A percentile compares a stretch with the other conserved stretches of the same genome.
These are phyloP conservation scores for Ameiurus melas DNA, from an alignment of 2,113 vertebrate species.

Conservation along the genomic window DNA sequence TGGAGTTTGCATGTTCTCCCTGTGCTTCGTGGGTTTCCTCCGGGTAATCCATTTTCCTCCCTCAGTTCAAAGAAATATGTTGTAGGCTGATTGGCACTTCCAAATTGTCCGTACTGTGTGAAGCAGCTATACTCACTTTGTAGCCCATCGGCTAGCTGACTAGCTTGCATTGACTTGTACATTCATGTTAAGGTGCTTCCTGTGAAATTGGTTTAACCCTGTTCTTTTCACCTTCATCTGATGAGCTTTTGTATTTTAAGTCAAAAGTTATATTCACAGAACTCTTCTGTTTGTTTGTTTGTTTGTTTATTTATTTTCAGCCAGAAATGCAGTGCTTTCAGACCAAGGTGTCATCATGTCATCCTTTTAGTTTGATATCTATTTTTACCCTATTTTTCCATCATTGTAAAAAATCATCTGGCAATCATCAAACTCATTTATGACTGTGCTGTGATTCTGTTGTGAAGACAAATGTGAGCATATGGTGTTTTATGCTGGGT, in stretches of 20 bases:
- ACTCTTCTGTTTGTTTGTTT: neutral
- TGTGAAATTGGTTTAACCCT: neutral
- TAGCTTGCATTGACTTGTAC: neutral
- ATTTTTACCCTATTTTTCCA: neutral
- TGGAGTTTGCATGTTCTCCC: too few species aligned
- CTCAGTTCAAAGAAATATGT: too few species aligned
- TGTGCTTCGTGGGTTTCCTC: too few species aligned
- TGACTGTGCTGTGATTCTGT: too few species aligned
- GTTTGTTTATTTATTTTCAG: neutral
- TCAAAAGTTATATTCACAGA: neutral
- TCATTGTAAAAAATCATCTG: neutral
- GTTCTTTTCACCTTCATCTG: neutral
- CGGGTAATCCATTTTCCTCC: too few species aligned
- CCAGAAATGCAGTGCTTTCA: neutral
- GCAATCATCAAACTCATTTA: neutral
- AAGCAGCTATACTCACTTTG: neutral
- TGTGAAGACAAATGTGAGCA: constrained; percentile 7
- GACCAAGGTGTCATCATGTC: too few species aligned
- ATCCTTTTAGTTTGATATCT: neutral
- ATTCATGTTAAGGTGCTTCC: neutral
- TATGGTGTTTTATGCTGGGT: neutral
- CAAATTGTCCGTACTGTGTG: too few species aligned
- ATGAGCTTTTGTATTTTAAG: neutral
- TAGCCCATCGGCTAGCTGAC: neutral
- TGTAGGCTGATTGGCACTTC: too few species aligned